phyloP scores from a whole-genome alignment of 2,888 invertebrate species.

The Protophormia terraenovae region DNA sequence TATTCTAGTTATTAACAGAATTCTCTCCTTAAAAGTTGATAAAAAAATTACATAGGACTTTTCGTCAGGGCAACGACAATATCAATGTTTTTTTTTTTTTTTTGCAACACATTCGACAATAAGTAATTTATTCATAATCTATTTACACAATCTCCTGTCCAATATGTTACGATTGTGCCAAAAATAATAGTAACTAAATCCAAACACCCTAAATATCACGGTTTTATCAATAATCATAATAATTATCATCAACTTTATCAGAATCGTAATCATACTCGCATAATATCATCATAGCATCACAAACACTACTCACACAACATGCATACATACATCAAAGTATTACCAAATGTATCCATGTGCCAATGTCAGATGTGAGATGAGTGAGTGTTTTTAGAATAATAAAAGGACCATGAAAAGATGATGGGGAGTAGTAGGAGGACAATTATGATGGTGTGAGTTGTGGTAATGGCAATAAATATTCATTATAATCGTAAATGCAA shows the following conservation, averaged over 20 bases:
- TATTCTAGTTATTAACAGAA: no score
- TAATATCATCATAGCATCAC: not conserved
- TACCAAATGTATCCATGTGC: not conserved
- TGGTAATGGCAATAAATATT: constrained; percentile 65
- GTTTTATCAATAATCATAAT: constrained; percentile 66
- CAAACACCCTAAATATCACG: constrained; percentile 45
- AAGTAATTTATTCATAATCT: constrained; percentile 75
- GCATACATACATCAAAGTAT: not conserved
- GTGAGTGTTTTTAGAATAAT: not conserved
- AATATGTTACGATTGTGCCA: constrained; percentile 65
- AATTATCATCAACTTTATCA: constrained; percentile 47
- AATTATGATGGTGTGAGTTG: constrained; percentile 32
- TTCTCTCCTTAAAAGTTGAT: no score
- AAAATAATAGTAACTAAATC: not conserved
- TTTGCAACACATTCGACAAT: not conserved
- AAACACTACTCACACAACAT: not conserved
- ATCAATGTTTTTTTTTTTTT: not conserved
- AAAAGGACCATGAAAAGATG: not conserved
- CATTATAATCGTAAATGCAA: constrained; percentile 67
- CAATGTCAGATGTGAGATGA: not conserved
- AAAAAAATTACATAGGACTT: no score
- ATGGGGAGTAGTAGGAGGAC: not conserved
- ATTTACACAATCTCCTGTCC: constrained; percentile 74
- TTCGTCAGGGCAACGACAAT: not conserved
- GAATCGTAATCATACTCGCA: constrained; percentile 2